Base-by-base conservation (phyloP, 2,113 vertebrate genomes). In the Pelobates fuscus region DNA sequence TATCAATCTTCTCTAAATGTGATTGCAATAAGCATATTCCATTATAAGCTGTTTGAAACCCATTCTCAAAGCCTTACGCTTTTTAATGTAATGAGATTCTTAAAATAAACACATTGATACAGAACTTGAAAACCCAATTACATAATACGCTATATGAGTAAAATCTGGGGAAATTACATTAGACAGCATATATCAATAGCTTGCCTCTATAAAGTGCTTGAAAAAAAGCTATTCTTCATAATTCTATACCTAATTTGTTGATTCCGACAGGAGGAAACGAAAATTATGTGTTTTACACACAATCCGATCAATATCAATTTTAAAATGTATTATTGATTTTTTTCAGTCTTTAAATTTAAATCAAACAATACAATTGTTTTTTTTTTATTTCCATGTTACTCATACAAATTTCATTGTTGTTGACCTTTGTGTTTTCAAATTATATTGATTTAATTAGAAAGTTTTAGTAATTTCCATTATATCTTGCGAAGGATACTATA, bases 291-390 rank as follows among this genome's bases (percentile, higher is more conserved):
- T 69, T 66, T 78, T 62, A 80, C 77, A 72, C 78, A 78, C 8
- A 67, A 1, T 75, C 37, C 77, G 85, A 80, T 91, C 83, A 27
- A 85, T 87, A 88, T 80, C 74, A 86, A 85, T 91, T 91, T 92
- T 88, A 79, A 87, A 87, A 88, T 86, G 82, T 82, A 78, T 68
- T 87, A 90, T 89, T 88, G 89, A 93, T 89, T 84, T n/a, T 32
- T 68, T 44, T 43, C 77, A 85, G 61, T 68, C 81, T 83, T 84
- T 86, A 86, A 89, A 90, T 92, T 90, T 80, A 84, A 88, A 85
- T 80, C 69, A 83, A 91, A 87, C 82, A 86, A 80, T 87, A 74
- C 78, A 2, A 4, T 49, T 83, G 89, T 89, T 81, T 83, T 85
- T 86, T 75, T 80, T 83, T 85, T 83, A 91, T 91, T 90, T 90